A percentile compares a stretch with the other conserved stretches of the same genome.
These are phyloP conservation scores for Eptatretus burgeri DNA, from an alignment of 2,113 vertebrate genomes.

Conservation along the genomic window DNA sequence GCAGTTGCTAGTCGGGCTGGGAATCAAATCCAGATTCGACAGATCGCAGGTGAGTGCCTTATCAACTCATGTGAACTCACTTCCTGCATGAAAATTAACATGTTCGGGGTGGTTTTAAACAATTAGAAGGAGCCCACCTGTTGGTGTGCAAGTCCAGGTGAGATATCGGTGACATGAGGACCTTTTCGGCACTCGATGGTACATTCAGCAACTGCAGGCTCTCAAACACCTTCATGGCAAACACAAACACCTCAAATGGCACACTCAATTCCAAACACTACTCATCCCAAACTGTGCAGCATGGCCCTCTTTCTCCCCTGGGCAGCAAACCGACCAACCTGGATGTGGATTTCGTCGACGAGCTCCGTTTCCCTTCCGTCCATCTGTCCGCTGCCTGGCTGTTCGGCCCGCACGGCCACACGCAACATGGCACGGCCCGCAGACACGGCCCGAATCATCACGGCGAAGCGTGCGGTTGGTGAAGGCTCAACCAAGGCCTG, in stretches of 20 bases:
- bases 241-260: conserved; percentile 2
- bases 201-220: conserved; percentile 38
- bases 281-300: neutral
- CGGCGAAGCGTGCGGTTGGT: conserved; percentile 39
- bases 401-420: conserved; percentile 29
- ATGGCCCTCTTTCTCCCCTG: neutral
- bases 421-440: conserved; percentile 50
- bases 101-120: no score
- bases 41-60: no score
- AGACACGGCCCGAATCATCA: conserved; percentile 34
- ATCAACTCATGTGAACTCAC: no score
- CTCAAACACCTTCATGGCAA: conserved; percentile 45
- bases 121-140: conserved; percentile 16
- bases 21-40: no score
- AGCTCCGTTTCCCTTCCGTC: conserved; percentile 25
- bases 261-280: conserved; percentile 5
- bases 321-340: conserved; percentile 14
- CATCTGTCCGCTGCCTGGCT: conserved; percentile 31
- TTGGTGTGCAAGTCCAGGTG: conserved; percentile 25
- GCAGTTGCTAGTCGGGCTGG: no score
- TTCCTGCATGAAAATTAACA: no score
- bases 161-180: conserved; percentile 33
- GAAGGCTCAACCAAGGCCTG: conserved; percentile 42
- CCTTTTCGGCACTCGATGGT: conserved; percentile 28
- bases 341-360: conserved; percentile 58